Evolutionary conservation across 2,888 invertebrate species (phyloP).

Genomic region (Diachrysia chrysitis): DNA sequence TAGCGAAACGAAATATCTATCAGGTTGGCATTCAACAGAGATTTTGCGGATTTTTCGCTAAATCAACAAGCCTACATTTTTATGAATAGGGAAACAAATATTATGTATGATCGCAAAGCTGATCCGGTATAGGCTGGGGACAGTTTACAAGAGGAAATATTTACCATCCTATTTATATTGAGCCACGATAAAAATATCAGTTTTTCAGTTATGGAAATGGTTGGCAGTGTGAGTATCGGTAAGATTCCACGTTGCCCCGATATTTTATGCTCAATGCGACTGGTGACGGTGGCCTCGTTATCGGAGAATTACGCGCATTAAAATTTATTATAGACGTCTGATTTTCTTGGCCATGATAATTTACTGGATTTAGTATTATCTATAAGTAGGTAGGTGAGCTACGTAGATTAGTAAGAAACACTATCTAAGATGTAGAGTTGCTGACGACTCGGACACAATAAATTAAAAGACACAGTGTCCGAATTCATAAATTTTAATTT

Average conservation of each 20-base stretch:
- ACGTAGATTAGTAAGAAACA: too few species aligned
- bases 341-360: slow-evolving; percentile 23
- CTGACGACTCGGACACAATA: too few species aligned
- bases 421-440: too few species aligned
- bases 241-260: slow-evolving; percentile 20
- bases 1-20: slow-evolving; percentile 20
- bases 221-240: slow-evolving; percentile 17
- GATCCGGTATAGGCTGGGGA: slow-evolving; percentile 6
- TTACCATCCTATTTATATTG: slow-evolving; percentile 19
- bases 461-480: too few species aligned
- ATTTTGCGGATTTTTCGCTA: slow-evolving; percentile 16
- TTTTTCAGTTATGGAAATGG: slow-evolving; percentile 12
- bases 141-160: slow-evolving; percentile 19
- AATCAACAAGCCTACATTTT: slow-evolving; percentile 21
- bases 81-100: slow-evolving; percentile 6
- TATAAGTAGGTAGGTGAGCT: too few species aligned
- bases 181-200: slow-evolving; percentile 17
- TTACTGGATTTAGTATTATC: not conserved
- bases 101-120: slow-evolving; percentile 2
- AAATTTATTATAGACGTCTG: slow-evolving; percentile 25
- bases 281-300: slow-evolving; percentile 35
- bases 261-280: slow-evolving; percentile 41
- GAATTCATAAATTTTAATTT: too few species aligned
- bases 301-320: slow-evolving; percentile 38
- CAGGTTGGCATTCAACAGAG: slow-evolving; percentile 33